These are phyloP conservation scores for Atractosteus spatula DNA, from an alignment of 2,113 vertebrate genomes.

Conservation along the genomic window DNA sequence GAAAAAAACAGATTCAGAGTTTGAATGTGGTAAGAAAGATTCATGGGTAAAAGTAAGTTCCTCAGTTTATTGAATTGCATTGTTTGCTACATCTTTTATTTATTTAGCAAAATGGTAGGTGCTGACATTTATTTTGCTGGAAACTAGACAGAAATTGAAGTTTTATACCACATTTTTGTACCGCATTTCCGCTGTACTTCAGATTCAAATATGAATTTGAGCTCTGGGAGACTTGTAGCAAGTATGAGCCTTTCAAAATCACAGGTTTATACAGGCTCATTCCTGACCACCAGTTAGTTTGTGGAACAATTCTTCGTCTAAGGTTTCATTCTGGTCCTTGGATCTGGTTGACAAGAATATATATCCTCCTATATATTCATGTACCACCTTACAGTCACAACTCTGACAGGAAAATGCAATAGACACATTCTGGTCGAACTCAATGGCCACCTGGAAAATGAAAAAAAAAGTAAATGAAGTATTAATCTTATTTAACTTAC, in stretches of 20 bases:
- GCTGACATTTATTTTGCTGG: neutral
- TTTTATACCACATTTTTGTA: neutral
- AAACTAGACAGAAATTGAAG: neutral
- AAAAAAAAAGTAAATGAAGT: neutral
- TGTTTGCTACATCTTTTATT: neutral
- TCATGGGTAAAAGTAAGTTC: too few relatives aligned
- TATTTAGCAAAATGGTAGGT: neutral
- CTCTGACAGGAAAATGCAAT: slow-evolving; percentile 86
- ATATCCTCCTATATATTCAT: slow-evolving; percentile 95
- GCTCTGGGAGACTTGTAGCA: neutral
- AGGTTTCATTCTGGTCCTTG: slow-evolving; percentile 92
- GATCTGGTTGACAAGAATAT: slow-evolving; percentile 96
- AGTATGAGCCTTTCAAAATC: neutral
- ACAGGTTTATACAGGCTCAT: slow-evolving; percentile 46
- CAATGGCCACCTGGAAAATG: slow-evolving; percentile 81
- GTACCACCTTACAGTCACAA: slow-evolving; percentile 91
- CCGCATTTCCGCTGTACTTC: neutral
- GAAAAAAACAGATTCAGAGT: too few relatives aligned
- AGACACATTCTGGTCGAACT: slow-evolving; percentile 88
- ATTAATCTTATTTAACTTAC: too few relatives aligned
- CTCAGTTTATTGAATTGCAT: neutral
- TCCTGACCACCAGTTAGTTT: slow-evolving; percentile 94
- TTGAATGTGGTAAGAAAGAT: too few relatives aligned
- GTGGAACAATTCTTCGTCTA: slow-evolving; percentile 95
- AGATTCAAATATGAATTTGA: neutral